Percentiles rank a stretch among this genome's conserved stretches.
Conservation (phyloP, 1,140 invertebrate species). For the Coboldia fuscipes region DNA sequence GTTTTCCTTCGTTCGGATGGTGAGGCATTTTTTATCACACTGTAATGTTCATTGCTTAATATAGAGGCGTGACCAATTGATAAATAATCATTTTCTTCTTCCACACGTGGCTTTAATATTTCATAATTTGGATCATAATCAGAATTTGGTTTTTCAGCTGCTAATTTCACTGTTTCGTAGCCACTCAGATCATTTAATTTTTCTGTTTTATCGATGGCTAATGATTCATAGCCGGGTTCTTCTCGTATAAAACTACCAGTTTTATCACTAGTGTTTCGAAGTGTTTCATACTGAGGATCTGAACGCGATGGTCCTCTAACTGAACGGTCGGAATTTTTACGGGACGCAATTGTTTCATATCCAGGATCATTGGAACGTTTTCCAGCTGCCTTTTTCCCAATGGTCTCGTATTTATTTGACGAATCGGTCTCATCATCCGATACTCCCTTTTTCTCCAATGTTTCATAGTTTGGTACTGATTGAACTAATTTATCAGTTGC, state of each 20-base stretch:
- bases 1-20: too few relatives aligned
- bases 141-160: conserved; percentile 14
- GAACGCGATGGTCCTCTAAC: too few relatives aligned
- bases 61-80: too few relatives aligned
- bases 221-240: conserved; percentile 25
- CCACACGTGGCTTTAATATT: conserved; percentile 28
- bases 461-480: too few relatives aligned
- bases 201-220: conserved; percentile 10
- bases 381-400: conserved; percentile 16
- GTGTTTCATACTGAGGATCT: too few relatives aligned
- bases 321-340: background rate
- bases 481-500: too few relatives aligned
- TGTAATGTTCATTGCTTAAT: too few relatives aligned
- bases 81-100: conserved; percentile 11
- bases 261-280: too few relatives aligned
- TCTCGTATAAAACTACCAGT: background rate
- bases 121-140: conserved; percentile 50
- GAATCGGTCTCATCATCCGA: too few relatives aligned
- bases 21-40: too few relatives aligned
- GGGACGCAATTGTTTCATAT: conserved; percentile 32
- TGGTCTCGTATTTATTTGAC: conserved; percentile 27
- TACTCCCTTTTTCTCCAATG: too few relatives aligned
- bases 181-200: conserved; percentile 33
- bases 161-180: conserved; percentile 28
- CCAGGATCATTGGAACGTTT: conserved; percentile 32